Base-by-base conservation (phyloP, 2,113 vertebrate species). In the Aythya baeri region DNA sequence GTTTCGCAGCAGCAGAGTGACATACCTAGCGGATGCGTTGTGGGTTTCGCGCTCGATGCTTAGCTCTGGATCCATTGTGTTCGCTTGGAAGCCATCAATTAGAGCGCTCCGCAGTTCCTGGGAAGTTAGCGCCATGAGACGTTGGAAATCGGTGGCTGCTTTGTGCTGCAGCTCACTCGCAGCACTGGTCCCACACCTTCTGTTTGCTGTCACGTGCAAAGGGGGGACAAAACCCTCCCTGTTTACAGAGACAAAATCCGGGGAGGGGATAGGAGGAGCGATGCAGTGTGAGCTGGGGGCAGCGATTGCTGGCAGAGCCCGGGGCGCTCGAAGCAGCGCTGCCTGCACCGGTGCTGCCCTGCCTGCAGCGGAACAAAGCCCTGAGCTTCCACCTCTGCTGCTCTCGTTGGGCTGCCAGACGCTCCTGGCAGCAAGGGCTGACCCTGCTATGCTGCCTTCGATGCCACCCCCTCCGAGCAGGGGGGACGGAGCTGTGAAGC, bases 251-350 rank as follows among this genome's bases (percentile, higher is more conserved):
- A 86, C 80, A 58, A 88, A 95, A 97, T 91, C 50, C 89, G 44
- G 93, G 94, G 73, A 91, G 38, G 58, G 77, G 75, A 92, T 46
- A 83, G 74, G 77, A 93, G 81, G 84, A 95, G 92, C 81, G 83
- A 84, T 27, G 1, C 82, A 36, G 71, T 4, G 36, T 65, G 93
- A 97, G 62, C 92, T 90, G 66, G 96, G 94, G 95, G 96, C 95
- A 94, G 95, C 91, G 94, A 95, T 74, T 93, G 90, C 1, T 63
- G 95, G 91, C 88, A 85, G 93, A 96, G 95, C 96, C 95, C 55
- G 67, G 95, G 96, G 92, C 94, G 90, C 94, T 93, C 80, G 68
- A 95, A 94, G 83, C 88, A 88, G 29, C 5, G 3, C 92, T 70
- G 72, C 88, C 94, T 25, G 13, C 79, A 77, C 67, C 88, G 88